Evolutionary conservation across 2,113 vertebrate genomes (phyloP).

Genomic region (Eurypyga helias): DNA sequence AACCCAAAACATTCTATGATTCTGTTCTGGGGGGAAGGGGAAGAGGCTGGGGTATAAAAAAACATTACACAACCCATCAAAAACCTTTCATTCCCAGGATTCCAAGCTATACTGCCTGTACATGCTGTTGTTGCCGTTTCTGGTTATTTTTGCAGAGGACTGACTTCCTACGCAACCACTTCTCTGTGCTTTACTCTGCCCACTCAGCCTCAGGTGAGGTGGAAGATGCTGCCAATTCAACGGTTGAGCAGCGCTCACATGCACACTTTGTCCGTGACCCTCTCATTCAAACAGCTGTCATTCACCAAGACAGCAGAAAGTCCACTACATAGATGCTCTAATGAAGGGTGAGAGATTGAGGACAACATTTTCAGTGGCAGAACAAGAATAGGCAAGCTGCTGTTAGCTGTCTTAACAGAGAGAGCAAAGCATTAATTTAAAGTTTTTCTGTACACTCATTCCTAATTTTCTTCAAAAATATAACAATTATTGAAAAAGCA

Average conservation of each 20-base stretch:
- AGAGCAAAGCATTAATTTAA: neutral
- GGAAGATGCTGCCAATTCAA: neutral
- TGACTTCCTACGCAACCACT: neutral
- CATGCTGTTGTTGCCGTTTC: neutral
- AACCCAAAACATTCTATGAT: too few species aligned
- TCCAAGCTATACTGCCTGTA: neutral
- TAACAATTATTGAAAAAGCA: neutral
- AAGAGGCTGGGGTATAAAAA: neutral
- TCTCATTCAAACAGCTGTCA: neutral
- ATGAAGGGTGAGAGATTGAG: neutral
- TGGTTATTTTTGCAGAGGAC: neutral
- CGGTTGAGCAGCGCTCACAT: neutral
- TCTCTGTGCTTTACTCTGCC: neutral
- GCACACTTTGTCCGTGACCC: neutral
- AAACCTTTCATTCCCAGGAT: fast-evolving
- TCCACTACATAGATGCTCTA: fast-evolving
- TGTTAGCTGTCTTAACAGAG: neutral
- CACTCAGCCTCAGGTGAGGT: neutral
- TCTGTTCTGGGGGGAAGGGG: too few species aligned
- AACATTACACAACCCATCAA: neutral
- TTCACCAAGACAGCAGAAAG: neutral
- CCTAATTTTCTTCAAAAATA: neutral
- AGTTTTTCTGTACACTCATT: neutral
- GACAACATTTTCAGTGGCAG: neutral
- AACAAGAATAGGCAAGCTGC: neutral